Evolutionary conservation across 1,140 invertebrate genomes (phyloP), one percentile per base, ranked within the genome.

Genomic region (Tetramorium simillimum): DNA sequence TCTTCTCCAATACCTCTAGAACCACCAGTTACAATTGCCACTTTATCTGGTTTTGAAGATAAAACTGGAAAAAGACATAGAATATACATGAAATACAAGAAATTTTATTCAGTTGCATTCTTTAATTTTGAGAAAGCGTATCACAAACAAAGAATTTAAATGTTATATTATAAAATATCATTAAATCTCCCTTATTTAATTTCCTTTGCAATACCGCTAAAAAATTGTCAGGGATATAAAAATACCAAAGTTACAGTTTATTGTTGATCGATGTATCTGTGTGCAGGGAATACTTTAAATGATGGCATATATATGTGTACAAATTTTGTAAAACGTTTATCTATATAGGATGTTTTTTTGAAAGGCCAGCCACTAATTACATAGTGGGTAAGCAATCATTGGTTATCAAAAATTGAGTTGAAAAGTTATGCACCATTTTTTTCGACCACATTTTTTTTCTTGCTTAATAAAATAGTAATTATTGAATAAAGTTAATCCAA

Each of bases 11-110:
- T 99, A 21, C 98, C 98, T 89, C 97, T 95, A 40, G 97, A 97
- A 14, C 98, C 98, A 80, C 98, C 98, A 10, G 98, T 99, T 60
- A 99, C 97, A 86, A 99, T 96, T 60, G 97, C 98, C 63, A 98
- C 95, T 95, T 97, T 96, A 58, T 96, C 97, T 16, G 89, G 10
- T 43, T 80, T 70, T 10, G 21, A 16, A 37, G 14, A 4, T 63
- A 49, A 85, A 58, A 56, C 81, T 90, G 18, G 21, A 86, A 63
- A 75, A 51, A 40, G 18, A 12, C 43, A 16, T 9, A 6, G 46
- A 21, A 56, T 37, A 53, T 2, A 46, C 53, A 53, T 5, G 0
- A 63, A 56, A 80, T 56, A 60, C 1, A 33, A 46, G 16, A 28
- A 33, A 63, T 28, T 58, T 49, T n/a, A 16, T 72, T 80, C 10